A percentile compares a stretch with the other conserved stretches of the same genome.
These are phyloP conservation scores for Homarus americanus DNA, from an alignment of 1,140 invertebrate species.

Conservation along the genomic window DNA sequence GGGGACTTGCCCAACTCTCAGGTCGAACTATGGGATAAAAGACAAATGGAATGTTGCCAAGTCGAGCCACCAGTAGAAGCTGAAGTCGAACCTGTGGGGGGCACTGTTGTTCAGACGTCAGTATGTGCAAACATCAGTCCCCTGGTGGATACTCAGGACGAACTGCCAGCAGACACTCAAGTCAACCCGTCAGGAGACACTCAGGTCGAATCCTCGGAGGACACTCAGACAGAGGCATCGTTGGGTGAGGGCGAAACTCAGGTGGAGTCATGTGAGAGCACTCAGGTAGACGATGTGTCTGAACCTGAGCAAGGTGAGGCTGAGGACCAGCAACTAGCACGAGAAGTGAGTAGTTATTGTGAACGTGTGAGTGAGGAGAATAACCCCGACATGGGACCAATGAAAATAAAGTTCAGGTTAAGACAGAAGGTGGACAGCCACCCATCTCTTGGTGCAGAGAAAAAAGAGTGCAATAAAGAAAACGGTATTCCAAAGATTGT, in stretches of 20 bases:
- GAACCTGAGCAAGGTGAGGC: not conserved
- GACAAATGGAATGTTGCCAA: not conserved
- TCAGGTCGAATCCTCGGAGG: not conserved
- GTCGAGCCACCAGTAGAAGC: not conserved
- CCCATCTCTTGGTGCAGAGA: not conserved
- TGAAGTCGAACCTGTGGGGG: not conserved
- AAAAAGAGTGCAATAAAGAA: conserved; percentile 54
- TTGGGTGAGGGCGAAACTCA: not conserved
- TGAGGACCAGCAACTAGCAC: not conserved
- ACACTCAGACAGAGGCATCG: not conserved
- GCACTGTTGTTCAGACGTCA: not conserved
- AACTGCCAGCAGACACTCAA: not conserved
- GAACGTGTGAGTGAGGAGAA: conserved; percentile 18
- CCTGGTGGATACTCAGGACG: conserved; percentile 5
- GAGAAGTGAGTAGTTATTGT: not conserved
- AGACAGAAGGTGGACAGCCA: not conserved
- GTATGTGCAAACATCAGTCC: not conserved
- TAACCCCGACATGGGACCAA: conserved; percentile 17
- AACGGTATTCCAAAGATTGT: conserved; percentile 68
- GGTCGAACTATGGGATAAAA: not conserved
- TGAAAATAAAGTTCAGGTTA: conserved; percentile 52
- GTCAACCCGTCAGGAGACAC: not conserved
- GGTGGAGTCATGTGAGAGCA: not conserved
- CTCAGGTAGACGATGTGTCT: not conserved
- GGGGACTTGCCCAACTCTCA: not conserved